Base-by-base conservation (phyloP, 1,140 invertebrate genomes). In the Ceratosolen solmsi region DNA sequence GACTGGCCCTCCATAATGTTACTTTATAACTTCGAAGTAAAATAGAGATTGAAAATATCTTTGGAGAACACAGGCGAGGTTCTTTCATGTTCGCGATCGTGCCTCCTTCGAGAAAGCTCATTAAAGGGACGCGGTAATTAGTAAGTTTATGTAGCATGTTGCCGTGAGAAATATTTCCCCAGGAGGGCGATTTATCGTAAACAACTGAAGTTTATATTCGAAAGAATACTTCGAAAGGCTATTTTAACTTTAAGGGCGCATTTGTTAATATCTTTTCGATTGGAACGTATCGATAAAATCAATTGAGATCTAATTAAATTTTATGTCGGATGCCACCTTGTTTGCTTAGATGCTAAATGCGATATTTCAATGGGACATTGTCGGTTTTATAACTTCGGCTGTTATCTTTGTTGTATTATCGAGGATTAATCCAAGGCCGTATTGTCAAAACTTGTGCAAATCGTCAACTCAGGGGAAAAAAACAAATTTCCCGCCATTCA, bases 41-140 rank as follows among this genome's bases (percentile, higher is more conserved):
- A 74, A 76, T 58, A 51, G 73, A 73, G 80, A 82, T 82, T 82
- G 80, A 78, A 82, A 82, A 82, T 82, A 82, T 82, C 80, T 65
- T 74, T 54, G 70, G 71, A 51, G 70, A 73, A 72, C 54, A 41
- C 36, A 65, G 54, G 65, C 51, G 68, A 73, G 56, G 70, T 36
- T 73, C 79, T 80, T 80, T 80, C 79, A 80, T 80, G 79, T 79
- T 71, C 70, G 70, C 78, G 78, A 33, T 70, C 71, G 54, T 58
- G 68, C 70, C 54, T 36, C 46, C 46, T 68, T 38, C 38, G 74
- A 38, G 56, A 65, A 56, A 78, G 74, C 80, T 82, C 80, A 60
- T 82, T 82, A 71, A 77, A 82, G 65, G 73, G 80, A 58, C 73
- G 27, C 41, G 63, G 80, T 82, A 71, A 82, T 82, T 82, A 77